Percentiles rank a stretch among this genome's conserved stretches.
phyloP scores from a whole-genome alignment of 2,797 vertebrate species.

The Nannoperca australis region DNA sequence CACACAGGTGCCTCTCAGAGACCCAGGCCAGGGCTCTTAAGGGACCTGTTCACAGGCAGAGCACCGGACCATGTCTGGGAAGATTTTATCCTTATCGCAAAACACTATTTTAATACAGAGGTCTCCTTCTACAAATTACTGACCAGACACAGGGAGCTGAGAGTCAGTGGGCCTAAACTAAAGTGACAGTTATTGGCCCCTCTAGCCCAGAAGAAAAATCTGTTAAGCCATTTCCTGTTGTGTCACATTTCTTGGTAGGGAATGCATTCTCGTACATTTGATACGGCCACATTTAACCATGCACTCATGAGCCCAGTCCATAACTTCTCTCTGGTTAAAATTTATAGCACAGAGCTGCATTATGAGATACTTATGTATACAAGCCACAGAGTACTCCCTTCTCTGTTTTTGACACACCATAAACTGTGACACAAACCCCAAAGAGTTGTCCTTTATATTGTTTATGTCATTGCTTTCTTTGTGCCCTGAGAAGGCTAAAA shows the following conservation, averaged over 20 bases:
- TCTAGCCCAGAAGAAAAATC: conserved; percentile 79
- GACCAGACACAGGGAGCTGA: conserved; percentile 82
- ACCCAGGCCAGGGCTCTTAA: conserved; percentile 21
- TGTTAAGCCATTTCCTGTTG: conserved; percentile 89
- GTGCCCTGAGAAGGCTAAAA: conserved; percentile 46
- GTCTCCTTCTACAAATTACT: conserved; percentile 78
- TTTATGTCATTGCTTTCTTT: conserved; percentile 64
- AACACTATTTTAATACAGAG: conserved; percentile 76
- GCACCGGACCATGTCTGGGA: conserved; percentile 54
- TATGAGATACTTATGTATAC: conserved; percentile 76
- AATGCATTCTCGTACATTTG: conserved; percentile 85
- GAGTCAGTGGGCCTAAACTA: conserved; percentile 82
- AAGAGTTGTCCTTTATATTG: conserved; percentile 68
- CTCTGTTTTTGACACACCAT: conserved; percentile 74
- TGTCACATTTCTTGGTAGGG: conserved; percentile 87
- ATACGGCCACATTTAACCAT: conserved; percentile 82
- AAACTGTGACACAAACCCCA: conserved; percentile 73
- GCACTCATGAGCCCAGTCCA: conserved; percentile 73
- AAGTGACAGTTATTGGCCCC: conserved; percentile 89
- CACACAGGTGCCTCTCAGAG: conserved; percentile 66
- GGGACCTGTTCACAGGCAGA: conserved; percentile 48
- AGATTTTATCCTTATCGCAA: conserved; percentile 67
- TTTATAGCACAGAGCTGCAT: conserved; percentile 74
- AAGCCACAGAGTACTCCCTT: conserved; percentile 57
- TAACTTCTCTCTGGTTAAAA: conserved; percentile 76